phyloP scores from a whole-genome alignment of 2,113 vertebrate genomes.

The Tricholaema leucomelas region DNA sequence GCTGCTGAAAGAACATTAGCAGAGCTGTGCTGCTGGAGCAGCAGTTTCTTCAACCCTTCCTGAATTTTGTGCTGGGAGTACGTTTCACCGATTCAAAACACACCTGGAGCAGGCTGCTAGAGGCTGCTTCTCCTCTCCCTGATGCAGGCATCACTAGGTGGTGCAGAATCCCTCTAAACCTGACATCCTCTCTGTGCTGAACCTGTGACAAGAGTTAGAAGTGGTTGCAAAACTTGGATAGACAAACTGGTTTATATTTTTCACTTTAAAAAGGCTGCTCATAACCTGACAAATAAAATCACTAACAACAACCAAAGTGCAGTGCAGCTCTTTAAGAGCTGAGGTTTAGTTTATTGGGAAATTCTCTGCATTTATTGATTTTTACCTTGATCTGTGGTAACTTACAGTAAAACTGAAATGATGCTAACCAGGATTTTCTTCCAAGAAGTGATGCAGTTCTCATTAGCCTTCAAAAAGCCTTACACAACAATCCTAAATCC shows the following conservation, averaged over 20 bases:
- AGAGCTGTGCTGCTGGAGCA: not conserved
- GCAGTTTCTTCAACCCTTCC: not conserved
- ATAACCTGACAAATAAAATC: not conserved
- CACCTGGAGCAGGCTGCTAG: not conserved
- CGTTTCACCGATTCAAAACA: not conserved
- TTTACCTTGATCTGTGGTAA: not conserved
- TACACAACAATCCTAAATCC: not conserved
- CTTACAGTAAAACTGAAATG: rapidly evolving
- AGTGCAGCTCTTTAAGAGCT: not conserved
- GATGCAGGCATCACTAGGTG: not conserved
- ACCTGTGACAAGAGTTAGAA: not conserved
- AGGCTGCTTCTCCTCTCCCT: not conserved
- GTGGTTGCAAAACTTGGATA: not conserved
- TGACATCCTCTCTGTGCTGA: not conserved
- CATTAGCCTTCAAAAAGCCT: not conserved
- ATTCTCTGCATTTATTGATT: not conserved
- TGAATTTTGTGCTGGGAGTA: not conserved
- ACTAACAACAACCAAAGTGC: no score
- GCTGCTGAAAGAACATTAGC: not conserved
- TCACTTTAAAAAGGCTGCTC: not conserved
- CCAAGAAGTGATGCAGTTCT: rapidly evolving
- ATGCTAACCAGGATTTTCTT: not conserved
- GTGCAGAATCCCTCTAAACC: not conserved
- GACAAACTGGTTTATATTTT: not conserved
- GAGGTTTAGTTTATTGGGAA: not conserved